A percentile compares a stretch with the other conserved stretches of the same genome.
Evolutionary conservation across 2,797 vertebrate genomes (phyloP).

Genomic region (Glossophaga mutica): DNA sequence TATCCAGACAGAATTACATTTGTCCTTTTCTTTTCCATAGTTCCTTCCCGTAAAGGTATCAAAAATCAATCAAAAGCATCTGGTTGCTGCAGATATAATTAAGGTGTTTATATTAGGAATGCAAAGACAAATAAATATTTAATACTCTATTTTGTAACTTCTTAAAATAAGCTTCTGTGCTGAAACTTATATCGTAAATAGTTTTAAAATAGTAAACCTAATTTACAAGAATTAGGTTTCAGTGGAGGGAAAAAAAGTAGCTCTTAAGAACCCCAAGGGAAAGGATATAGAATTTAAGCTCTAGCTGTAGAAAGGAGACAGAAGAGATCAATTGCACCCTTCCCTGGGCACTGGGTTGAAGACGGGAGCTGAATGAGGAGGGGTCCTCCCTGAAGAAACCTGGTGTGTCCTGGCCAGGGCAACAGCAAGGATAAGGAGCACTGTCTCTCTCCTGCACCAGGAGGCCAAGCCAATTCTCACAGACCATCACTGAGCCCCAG

Average conservation of each 20-base stretch:
- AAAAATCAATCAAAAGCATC: background rate
- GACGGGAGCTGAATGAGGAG: background rate
- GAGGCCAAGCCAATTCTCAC: background rate
- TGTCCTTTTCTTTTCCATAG: background rate
- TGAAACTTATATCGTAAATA: background rate
- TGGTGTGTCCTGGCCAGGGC: background rate
- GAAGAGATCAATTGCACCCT: background rate
- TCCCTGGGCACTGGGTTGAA: background rate
- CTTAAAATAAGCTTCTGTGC: background rate
- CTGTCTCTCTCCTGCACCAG: background rate
- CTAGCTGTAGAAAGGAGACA: background rate
- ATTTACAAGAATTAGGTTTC: background rate
- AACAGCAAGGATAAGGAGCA: background rate
- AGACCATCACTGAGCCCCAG: background rate
- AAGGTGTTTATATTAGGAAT: background rate
- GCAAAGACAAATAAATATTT: background rate
- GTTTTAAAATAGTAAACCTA: too few species aligned
- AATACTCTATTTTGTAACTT: background rate
- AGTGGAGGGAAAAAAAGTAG: background rate
- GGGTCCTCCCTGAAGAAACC: background rate
- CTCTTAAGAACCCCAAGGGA: background rate
- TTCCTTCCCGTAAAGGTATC: background rate
- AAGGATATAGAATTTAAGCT: background rate
- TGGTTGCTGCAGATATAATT: background rate
- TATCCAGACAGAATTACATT: background rate